These are phyloP conservation scores for Ormyrus pomaceus DNA, from an alignment of 2,888 invertebrate genomes.

Conservation along the genomic window DNA sequence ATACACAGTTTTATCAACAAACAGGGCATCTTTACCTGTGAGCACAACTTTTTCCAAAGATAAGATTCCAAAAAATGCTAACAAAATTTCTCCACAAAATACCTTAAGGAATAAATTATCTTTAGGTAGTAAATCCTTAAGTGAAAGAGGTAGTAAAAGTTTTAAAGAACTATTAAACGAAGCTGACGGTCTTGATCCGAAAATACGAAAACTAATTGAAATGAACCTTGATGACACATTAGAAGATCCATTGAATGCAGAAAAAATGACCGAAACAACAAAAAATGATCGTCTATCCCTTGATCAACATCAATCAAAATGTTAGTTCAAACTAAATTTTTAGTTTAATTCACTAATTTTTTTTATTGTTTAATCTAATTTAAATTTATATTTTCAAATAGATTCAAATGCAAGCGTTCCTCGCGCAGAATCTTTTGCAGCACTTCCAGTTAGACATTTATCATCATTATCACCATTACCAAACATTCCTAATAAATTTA, in stretches of 20 bases:
- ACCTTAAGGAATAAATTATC: conserved; percentile 62
- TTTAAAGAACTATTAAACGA: conserved; percentile 30
- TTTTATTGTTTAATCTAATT: background rate
- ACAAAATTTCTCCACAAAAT: background rate
- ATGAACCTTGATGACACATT: conserved; percentile 29
- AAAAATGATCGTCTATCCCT: conserved; percentile 5
- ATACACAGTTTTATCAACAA: conserved; percentile 56
- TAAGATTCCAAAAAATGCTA: conserved; percentile 41
- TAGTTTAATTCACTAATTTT: conserved; percentile 5
- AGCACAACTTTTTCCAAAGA: conserved; percentile 26
- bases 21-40: conserved; percentile 61
- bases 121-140: conserved; percentile 61
- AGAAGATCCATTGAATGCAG: conserved; percentile 5
- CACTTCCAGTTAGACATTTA: conserved; percentile 27
- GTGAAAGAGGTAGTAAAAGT: conserved; percentile 12
- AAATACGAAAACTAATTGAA: conserved; percentile 39
- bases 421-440: conserved; percentile 44
- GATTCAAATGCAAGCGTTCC: conserved; percentile 43
- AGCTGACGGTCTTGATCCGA: conserved; percentile 25
- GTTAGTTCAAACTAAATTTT: conserved; percentile 1
- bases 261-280: conserved; percentile 3
- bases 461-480: conserved; percentile 41
- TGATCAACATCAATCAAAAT: conserved; percentile 32
- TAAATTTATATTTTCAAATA: conserved; percentile 8
- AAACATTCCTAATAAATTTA: conserved; percentile 30